phyloP scores from a whole-genome alignment of 1,140 invertebrate species.

The Conus betulinus region DNA sequence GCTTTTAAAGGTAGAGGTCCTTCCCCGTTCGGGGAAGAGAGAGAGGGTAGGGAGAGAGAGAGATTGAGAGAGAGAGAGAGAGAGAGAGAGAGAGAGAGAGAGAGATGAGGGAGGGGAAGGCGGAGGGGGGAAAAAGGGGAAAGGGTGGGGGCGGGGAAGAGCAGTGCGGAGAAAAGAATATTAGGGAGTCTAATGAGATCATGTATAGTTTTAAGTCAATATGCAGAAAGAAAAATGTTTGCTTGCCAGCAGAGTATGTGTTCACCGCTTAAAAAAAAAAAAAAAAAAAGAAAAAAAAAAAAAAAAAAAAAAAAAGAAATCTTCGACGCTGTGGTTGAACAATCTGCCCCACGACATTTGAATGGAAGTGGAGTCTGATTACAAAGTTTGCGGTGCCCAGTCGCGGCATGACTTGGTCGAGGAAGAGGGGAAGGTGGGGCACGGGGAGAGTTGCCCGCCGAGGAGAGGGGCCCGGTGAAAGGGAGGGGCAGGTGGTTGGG shows the following conservation, averaged over 20 bases:
- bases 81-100: conserved; percentile 12
- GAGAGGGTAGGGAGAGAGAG: neutral
- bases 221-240: neutral
- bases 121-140: neutral
- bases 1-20: neutral
- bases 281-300: neutral
- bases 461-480: no score
- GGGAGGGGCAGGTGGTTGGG: neutral
- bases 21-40: neutral
- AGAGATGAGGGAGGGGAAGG: neutral
- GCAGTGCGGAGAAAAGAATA: no score
- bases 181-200: neutral
- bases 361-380: neutral
- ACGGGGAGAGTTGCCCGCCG: no score
- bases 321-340: neutral
- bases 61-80: conserved; percentile 1
- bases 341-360: neutral
- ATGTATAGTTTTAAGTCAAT: neutral
- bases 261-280: neutral
- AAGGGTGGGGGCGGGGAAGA: neutral
- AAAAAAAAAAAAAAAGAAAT: neutral
- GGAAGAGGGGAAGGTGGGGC: no score
- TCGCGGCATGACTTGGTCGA: neutral
- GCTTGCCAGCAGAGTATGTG: neutral
- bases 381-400: neutral